Evolutionary conservation across 1,140 invertebrate genomes (phyloP).

Genomic region (Parasteatoda tepidariorum): DNA sequence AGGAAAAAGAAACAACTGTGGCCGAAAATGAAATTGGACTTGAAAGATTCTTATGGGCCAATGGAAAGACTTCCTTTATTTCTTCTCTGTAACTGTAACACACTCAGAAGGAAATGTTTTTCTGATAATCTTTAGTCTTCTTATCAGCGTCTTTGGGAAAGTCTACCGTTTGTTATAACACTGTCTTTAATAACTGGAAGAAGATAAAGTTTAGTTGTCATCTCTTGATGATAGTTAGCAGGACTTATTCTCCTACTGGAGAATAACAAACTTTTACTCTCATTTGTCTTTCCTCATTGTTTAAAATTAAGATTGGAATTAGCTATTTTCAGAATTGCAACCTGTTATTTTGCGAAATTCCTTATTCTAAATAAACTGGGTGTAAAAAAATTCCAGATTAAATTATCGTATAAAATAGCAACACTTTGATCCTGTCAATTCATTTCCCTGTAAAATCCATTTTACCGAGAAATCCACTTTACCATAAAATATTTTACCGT

Average conservation of each 20-base stretch:
- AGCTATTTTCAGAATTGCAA: no score
- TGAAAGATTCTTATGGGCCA: not conserved
- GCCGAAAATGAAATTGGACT: not conserved
- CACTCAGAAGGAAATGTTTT: not conserved
- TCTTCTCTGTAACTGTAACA: not conserved
- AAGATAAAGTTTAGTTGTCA: not conserved
- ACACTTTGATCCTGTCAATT: no score
- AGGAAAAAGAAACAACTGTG: not conserved
- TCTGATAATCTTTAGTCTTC: slow-evolving; percentile 17
- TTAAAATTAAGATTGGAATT: no score
- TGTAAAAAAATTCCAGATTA: no score
- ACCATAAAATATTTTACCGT: no score
- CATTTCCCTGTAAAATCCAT: no score
- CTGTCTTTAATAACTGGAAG: slow-evolving; percentile 39
- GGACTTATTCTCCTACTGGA: not conserved
- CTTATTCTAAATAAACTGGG: no score
- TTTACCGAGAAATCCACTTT: no score
- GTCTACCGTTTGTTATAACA: slow-evolving; percentile 30
- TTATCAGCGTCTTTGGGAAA: not conserved
- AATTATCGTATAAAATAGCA: no score
- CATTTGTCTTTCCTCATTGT: no score
- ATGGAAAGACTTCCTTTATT: not conserved
- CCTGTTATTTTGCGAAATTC: no score
- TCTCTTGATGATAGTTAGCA: not conserved
- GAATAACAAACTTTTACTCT: not conserved